Evolutionary conservation across 2,888 invertebrate species (phyloP), one percentile per base, ranked within the genome.

Genomic region (Nebria brevicollis): DNA sequence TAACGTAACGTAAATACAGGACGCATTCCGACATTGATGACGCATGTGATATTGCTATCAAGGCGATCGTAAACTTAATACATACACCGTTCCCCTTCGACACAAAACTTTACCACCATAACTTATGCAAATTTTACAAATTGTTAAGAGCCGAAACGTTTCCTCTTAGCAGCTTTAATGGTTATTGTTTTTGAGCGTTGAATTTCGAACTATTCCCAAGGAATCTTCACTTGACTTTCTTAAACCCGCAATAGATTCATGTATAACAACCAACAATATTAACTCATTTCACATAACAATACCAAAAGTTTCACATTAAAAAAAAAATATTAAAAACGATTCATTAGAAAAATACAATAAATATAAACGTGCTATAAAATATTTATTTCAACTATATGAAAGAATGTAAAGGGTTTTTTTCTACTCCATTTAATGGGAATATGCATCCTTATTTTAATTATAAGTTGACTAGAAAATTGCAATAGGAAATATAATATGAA

Each of bases 31-130:
- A 72, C 70, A 75, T 80, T 80, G 75, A 80, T 80, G 80, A 75
- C 75, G 70, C 75, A 80, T 80, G 80, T 65, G 80, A 75, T 80
- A 80, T 80, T 80, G 80, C 80, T 80, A 75, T 80, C 80, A 75
- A 80, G 80, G 80, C 75, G 80, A 80, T 80, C 80, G 75, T 80
- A 80, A 80, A 80, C 70, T 80, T 80, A 75, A 80, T 80, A 70
- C 25, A 66, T 13, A 66, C 66, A 25, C 66, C 66, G 66, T 66
- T 66, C 2, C 20, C 70, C 70, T 70, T 70, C 70, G 70, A 70
- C 15, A 70, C 11, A 25, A 34, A 20, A 70, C 70, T 70, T 25
- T 20, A 70, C 70, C 54, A 3, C 8, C 54, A 54, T 54, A 54
- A 54, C 54, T 54, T 54, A 54, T 54, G 54, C 54, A 54, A 54